Base-by-base conservation (phyloP, 1,140 invertebrate species). In the Trichonephila clavipes region DNA sequence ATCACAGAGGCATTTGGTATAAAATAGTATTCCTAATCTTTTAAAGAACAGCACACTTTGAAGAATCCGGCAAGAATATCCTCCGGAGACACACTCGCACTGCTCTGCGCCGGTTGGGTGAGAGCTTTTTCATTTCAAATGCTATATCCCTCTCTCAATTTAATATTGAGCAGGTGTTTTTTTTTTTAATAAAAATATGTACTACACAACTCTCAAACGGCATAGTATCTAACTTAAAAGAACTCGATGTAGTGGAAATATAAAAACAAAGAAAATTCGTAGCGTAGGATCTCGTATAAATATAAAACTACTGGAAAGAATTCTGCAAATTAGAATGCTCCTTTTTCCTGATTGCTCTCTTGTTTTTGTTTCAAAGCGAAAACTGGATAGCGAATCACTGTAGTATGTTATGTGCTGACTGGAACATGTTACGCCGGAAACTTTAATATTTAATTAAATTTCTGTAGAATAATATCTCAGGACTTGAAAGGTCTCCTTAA, bases 291-390 rank as follows among this genome's bases (percentile, higher is more conserved):
- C 24, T n/a, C 18, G 40, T 34, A 81, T 34, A 81, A 34, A 81
- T 81, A 34, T 34, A 81, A 16, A 81, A 34, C 1, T 34, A 28
- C 19, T 19, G 51, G 19, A 59, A n/a, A 51, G 83, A 86, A 86
- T 61, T 59, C 83, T 86, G 19, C 51, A 86, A 86, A 86, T 86
- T 86, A 51, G 83, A 86, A 44, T 62, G 51, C 58, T 86, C 51
- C 44, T 86, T 28, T 86, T 51, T 51, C n/a, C 7, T 61, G 83
- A 86, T 86, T 86, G 83, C n/a, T 44, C 44, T 21, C 18, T 34
- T 21, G 66, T 34, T 81, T 81, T 34, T 21, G n/a, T 34, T 81
- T 44, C 40, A 18, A 44, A 81, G 28, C 44, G 19, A 58, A 86
- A 86, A 51, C 19, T 19, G 58, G 16, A 81, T 61, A 24, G 14